Conservation (phyloP, 2,797 vertebrate genomes). For the Tragelaphus eurycerus region DNA sequence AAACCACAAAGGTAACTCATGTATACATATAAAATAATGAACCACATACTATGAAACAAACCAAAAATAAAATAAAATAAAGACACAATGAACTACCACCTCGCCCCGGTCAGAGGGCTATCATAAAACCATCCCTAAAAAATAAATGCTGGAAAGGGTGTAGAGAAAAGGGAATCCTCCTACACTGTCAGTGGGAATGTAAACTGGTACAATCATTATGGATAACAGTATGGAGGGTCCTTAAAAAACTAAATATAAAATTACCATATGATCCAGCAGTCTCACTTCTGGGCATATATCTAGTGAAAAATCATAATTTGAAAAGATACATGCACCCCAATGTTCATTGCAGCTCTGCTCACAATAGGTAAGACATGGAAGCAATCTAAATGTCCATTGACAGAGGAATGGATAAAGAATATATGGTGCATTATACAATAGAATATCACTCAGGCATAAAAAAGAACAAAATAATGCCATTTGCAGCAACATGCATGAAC, state of each 20-base stretch:
- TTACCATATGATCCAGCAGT: not conserved
- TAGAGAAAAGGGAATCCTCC: not conserved
- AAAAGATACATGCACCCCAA: not conserved
- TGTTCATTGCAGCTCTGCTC: not conserved
- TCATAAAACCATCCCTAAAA: not conserved
- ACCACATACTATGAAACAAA: not conserved
- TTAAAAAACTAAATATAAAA: not conserved
- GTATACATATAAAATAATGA: not conserved
- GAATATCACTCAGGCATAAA: not conserved
- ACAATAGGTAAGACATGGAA: not conserved
- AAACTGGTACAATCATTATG: not conserved
- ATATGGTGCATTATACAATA: not conserved
- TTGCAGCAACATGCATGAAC: not conserved
- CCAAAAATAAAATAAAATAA: not conserved
- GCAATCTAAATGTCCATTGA: not conserved
- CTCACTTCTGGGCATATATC: not conserved
- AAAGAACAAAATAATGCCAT: not conserved
- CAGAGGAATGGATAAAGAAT: not conserved
- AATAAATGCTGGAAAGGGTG: not conserved
- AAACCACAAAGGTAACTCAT: not conserved
- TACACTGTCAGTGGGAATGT: not conserved
- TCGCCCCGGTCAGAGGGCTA: not conserved
- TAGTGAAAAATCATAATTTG: not conserved
- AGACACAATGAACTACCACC: not conserved
- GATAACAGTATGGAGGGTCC: not conserved